Base-by-base conservation (phyloP, 2,113 vertebrate genomes). In the Scopus umbretta region DNA sequence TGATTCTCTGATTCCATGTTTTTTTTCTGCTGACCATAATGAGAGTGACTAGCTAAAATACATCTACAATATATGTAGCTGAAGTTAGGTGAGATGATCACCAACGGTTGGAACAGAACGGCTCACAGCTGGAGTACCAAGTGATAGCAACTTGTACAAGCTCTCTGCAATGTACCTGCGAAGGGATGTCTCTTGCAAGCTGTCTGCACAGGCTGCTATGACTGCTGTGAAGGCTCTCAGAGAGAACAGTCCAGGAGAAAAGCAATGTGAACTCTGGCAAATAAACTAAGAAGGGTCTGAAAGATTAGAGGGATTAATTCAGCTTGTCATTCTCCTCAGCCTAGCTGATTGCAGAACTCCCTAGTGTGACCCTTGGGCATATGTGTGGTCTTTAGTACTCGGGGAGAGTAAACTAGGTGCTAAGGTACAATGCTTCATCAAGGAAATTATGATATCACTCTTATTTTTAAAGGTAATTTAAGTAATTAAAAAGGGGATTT, bases 191-290 rank as follows among this genome's bases (percentile, higher is more conserved):
- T 73, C 53, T 40, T 53, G 47, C 86, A 52, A 23, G 43, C 25
- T 76, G 56, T 9, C 63, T 61, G 65, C 65, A 53, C 30, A 23
- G 78, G 36, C 53, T 66, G n/a, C 47, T 40, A 14, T 22, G 58
- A 16, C 14, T 36, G 52, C 47, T 29, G 40, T 0, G 0, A 27
- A 58, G 52, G 27, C 17, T 30, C 1, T 30, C 2, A 2, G 10
- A 42, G 23, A 80, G 6, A 76, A 11, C 22, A 42, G 21, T 0
- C 36, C 14, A 40, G 59, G 16, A 73, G 32, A 73, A 71, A 67
- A 91, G 10, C 40, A 8, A 22, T 5, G 11, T 7, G 23, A 50
- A 38, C 2, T 1, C 2, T 5, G 18, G 18, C 47, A 53, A 92
- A 70, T 20, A 49, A 80, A 5, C 6, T 18, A 43, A 70, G 16